Evolutionary conservation across 2,888 invertebrate species (phyloP).

Genomic region (Ethmia dodecea): DNA sequence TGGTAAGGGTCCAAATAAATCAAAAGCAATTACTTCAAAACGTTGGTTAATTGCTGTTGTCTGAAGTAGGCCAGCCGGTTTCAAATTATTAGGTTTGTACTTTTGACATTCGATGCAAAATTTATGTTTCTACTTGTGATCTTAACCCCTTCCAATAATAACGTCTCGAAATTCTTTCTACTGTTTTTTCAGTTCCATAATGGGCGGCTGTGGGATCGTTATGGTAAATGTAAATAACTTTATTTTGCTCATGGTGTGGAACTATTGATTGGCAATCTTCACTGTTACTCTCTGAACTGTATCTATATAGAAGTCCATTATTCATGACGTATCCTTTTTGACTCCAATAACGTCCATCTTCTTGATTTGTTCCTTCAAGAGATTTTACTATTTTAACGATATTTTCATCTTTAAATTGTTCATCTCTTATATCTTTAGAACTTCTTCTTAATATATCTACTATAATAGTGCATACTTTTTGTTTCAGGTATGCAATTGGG

Average conservation of each 20-base stretch:
- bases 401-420: conserved; percentile 6
- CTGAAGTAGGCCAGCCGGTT: conserved; percentile 31
- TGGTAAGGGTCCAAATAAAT: conserved; percentile 26
- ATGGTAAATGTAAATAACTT: no score
- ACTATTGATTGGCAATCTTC: conserved; percentile 17
- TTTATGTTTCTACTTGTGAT: not conserved
- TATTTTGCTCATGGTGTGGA: conserved; percentile 15
- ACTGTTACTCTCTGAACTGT: conserved; percentile 5
- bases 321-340: conserved; percentile 18
- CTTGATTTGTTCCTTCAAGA: conserved; percentile 3
- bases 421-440: conserved; percentile 2
- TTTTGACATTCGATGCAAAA: conserved; percentile 26
- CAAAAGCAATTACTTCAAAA: conserved; percentile 27
- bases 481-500: conserved; percentile 7
- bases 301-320: conserved; percentile 17
- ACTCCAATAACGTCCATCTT: conserved; percentile 15
- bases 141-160: not conserved
- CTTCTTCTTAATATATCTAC: conserved; percentile 7
- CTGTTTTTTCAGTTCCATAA: not conserved
- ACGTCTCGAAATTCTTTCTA: not conserved
- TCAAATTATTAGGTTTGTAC: conserved; percentile 29
- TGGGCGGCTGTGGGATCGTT: no score
- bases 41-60: conserved; percentile 20
- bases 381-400: conserved; percentile 4
- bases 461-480: conserved; percentile 6